Evolutionary conservation across 2,113 vertebrate species (phyloP), one percentile per base, ranked within the genome.

Genomic region (Sardina pilchardus): DNA sequence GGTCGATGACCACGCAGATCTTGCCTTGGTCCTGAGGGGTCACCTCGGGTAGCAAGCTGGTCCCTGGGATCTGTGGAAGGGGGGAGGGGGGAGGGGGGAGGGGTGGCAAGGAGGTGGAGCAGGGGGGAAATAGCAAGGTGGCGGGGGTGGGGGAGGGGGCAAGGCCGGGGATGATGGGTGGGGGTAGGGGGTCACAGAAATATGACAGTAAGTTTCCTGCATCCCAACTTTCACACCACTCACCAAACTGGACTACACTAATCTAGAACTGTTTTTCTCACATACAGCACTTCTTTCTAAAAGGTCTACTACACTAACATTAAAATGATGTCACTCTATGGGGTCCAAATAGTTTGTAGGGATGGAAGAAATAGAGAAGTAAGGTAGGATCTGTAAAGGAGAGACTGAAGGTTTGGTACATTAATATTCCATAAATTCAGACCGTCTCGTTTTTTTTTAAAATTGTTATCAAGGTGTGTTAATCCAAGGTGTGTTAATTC

Each of bases 1-100:
- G 93, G 93, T 99, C 97, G 67, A 97, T 98, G 90, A 99, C 97
- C 91, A 97, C 95, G 0, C 97, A 99, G 10, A 97, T 95, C 93
- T 97, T 97, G 84, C 96, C 97, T 59, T 96, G 95, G 6, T 99
- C 97, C 90, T 96, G 93, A 0, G 93, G 94, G 19, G 93, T 95
- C 91, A 97, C 93, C 94, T 97, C 96, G 0, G 97, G 97, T 86
- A 98, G 94, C 47, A 98, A 95, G 87, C 95, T 95, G 42, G 94
- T 92, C 86, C 96, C 95, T 4, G 92, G 91, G 81, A 94, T 95
- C 96, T 97, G 88, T 67, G 88, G 88, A 44, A 81, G 3, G 14
- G 10, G 24, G 1, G 3, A 4, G 63, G 24, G 9, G 0, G 67
- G 67, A 30, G 67, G 14, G 67, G 34, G 30, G 71, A 14, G 26